phyloP scores from a whole-genome alignment of 2,797 vertebrate genomes.

The Taeniopygia guttata region DNA sequence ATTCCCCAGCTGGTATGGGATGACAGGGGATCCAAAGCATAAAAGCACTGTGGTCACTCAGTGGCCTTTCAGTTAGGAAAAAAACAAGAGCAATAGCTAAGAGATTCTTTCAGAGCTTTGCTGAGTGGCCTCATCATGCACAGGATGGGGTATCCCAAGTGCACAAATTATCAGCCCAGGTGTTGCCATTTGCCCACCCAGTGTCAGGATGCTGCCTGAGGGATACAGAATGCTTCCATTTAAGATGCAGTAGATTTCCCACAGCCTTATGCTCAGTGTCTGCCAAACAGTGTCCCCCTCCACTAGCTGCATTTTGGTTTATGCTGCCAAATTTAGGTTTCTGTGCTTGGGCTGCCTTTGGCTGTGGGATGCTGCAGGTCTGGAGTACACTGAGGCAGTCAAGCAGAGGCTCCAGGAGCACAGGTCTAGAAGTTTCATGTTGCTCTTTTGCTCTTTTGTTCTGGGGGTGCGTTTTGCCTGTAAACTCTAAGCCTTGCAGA shows the following conservation, averaged over 20 bases:
- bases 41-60: not conserved
- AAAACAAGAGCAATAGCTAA: not conserved
- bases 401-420: not conserved
- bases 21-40: not conserved
- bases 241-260: not conserved
- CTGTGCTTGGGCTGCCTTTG: not conserved
- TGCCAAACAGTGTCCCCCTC: not conserved
- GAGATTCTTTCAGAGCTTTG: not conserved
- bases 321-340: not conserved
- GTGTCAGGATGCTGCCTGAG: not conserved
- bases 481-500: not conserved
- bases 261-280: not conserved
- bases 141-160: not conserved
- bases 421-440: not conserved
- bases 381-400: rapidly evolving
- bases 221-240: not conserved
- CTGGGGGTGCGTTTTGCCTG: not conserved
- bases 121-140: rapidly evolving
- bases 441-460: not conserved
- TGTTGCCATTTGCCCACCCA: not conserved
- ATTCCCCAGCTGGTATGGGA: rapidly evolving
- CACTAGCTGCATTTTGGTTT: rapidly evolving
- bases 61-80: not conserved
- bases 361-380: not conserved
- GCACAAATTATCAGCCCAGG: not conserved